phyloP scores from a whole-genome alignment of 2,797 vertebrate genomes.

The Pogonophryne albipinna region DNA sequence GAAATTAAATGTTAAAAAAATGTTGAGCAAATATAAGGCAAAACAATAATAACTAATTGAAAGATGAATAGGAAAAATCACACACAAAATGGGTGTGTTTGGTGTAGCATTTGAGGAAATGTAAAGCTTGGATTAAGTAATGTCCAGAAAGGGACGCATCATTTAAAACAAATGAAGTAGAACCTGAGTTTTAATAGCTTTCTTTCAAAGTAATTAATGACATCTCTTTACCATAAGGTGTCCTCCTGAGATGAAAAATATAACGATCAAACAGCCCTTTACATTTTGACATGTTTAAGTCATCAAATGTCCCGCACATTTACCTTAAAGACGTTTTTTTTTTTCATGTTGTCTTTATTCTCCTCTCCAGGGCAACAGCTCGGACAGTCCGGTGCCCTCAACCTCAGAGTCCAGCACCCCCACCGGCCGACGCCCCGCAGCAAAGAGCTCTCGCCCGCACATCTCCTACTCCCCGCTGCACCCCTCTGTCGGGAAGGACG shows the following conservation, averaged over 20 bases:
- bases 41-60: too few species aligned
- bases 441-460: constrained; percentile 92
- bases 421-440: constrained; percentile 90
- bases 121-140: neutral
- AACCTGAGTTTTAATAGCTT: neutral
- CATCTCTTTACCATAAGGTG: neutral
- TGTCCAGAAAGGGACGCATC: too few species aligned
- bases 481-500: constrained; percentile 80
- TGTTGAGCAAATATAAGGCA: too few species aligned
- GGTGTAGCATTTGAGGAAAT: neutral
- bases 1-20: too few species aligned
- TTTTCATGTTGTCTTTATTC: neutral
- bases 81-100: too few species aligned
- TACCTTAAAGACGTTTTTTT: neutral
- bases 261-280: neutral
- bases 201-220: neutral
- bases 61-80: too few species aligned
- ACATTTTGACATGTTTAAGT: neutral
- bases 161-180: too few species aligned
- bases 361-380: constrained; percentile 90
- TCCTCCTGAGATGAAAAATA: neutral
- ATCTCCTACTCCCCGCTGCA: constrained; percentile 95
- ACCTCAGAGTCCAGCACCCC: constrained; percentile 97
- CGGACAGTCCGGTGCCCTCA: constrained; percentile 97
- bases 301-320: neutral